Percentiles rank a stretch among this genome's conserved stretches.
phyloP scores from a whole-genome alignment of 1,140 invertebrate genomes.

The Harpegnathos saltator region DNA sequence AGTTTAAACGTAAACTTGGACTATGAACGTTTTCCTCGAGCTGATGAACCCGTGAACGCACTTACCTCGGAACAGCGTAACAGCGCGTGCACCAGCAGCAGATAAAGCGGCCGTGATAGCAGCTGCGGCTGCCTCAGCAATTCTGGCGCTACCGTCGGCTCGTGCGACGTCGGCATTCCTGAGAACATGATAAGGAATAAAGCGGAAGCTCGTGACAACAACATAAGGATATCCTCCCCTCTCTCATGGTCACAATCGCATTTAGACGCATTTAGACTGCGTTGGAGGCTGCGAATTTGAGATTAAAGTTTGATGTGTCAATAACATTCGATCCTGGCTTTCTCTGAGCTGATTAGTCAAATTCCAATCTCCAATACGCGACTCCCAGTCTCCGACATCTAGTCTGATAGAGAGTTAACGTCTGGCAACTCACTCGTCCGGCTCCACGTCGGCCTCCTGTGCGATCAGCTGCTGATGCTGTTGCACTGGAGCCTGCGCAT shows the following conservation, averaged over 20 bases:
- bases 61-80: slow-evolving; percentile 75
- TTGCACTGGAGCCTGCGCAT: slow-evolving; percentile 39
- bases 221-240: not conserved
- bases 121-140: slow-evolving; percentile 83
- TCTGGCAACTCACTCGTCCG: slow-evolving; percentile 65
- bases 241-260: no score
- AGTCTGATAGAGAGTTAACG: no score
- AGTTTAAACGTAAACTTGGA: no score
- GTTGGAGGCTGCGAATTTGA: no score
- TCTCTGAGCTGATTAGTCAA: no score
- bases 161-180: slow-evolving; percentile 49
- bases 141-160: slow-evolving; percentile 57
- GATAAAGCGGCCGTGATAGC: slow-evolving; percentile 85
- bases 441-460: slow-evolving; percentile 73
- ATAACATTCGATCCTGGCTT: no score
- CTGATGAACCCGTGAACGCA: not conserved
- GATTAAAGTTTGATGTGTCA: no score
- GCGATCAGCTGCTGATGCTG: slow-evolving; percentile 66
- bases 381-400: no score
- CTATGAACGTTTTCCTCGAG: no score
- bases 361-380: no score
- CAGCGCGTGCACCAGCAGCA: slow-evolving; percentile 81
- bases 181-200: slow-evolving; percentile 25
- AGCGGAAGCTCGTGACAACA: not conserved
- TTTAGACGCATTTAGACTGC: no score